phyloP scores from a whole-genome alignment of 2,113 vertebrate genomes.

The Delphinus delphis region DNA sequence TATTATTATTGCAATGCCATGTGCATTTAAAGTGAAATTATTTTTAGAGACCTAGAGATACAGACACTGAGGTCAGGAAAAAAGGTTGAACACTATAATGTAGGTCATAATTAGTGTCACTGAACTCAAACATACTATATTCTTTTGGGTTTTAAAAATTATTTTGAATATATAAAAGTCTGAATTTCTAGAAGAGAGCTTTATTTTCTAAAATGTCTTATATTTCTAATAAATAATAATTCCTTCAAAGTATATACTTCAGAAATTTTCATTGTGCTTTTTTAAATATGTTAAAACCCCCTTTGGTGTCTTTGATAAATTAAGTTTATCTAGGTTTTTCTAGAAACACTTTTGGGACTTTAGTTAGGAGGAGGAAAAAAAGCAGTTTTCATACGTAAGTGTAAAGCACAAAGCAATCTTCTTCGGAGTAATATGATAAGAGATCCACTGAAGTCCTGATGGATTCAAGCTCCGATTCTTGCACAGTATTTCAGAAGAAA shows the following conservation, averaged over 20 bases:
- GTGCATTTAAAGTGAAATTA: background rate
- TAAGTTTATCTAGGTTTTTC: conserved; percentile 54
- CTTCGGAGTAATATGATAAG: conserved; percentile 7
- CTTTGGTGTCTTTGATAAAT: conserved; percentile 57
- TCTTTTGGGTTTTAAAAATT: background rate
- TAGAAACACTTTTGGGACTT: conserved; percentile 35
- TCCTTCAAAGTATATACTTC: background rate
- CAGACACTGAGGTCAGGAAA: background rate
- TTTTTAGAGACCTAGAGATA: background rate
- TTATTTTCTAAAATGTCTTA: conserved; percentile 1
- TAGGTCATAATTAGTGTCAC: background rate
- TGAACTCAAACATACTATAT: background rate
- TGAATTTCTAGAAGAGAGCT: background rate
- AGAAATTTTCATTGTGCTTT: conserved; percentile 39
- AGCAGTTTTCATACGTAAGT: conserved; percentile 11
- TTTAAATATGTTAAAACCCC: conserved; percentile 21
- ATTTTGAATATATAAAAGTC: background rate
- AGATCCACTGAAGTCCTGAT: background rate
- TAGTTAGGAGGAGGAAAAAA: background rate
- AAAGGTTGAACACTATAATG: background rate
- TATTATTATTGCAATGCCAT: background rate
- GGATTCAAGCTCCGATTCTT: background rate
- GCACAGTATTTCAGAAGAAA: conserved; percentile 3
- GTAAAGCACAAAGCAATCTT: conserved; percentile 45
- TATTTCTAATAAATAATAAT: conserved; percentile 29